Conservation (phyloP, 1,140 invertebrate species). For the Drosophila sproati region DNA sequence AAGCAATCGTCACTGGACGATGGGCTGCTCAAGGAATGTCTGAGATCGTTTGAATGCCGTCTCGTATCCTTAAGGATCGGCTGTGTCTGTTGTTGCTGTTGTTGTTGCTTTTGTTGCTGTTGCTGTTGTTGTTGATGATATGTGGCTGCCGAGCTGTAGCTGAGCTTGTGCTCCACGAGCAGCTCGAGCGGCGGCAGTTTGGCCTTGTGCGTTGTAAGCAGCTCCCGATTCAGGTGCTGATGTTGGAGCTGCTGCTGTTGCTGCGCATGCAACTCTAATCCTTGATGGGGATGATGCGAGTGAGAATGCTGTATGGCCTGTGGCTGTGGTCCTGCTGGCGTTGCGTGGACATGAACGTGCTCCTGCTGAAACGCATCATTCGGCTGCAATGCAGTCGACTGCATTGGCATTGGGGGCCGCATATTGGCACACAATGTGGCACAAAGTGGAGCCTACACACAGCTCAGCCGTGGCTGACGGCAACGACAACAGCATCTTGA, state of each 20-base stretch:
- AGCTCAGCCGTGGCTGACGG: slow-evolving; percentile 66
- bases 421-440: slow-evolving; percentile 49
- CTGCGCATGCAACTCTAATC: slow-evolving; percentile 15
- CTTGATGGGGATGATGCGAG: neutral
- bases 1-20: slow-evolving; percentile 64
- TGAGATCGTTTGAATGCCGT: slow-evolving; percentile 35
- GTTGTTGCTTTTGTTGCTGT: slow-evolving; percentile 29
- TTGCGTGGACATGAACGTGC: slow-evolving; percentile 46
- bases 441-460: slow-evolving; percentile 4
- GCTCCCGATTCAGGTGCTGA: slow-evolving; percentile 15
- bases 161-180: slow-evolving; percentile 74
- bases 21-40: slow-evolving; percentile 44
- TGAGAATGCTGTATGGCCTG: slow-evolving; percentile 36
- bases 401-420: slow-evolving; percentile 69
- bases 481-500: slow-evolving; percentile 52
- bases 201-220: slow-evolving; percentile 34
- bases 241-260: slow-evolving; percentile 1
- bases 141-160: slow-evolving; percentile 63
- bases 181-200: slow-evolving; percentile 71
- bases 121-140: slow-evolving; percentile 49
- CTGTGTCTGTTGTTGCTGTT: slow-evolving; percentile 11
- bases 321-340: slow-evolving; percentile 36
- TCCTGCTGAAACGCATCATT: slow-evolving; percentile 63
- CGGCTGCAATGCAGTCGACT: slow-evolving; percentile 59
- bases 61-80: slow-evolving; percentile 20